phyloP scores from a whole-genome alignment of 2,113 vertebrate species.

The Pachyramphus minor region DNA sequence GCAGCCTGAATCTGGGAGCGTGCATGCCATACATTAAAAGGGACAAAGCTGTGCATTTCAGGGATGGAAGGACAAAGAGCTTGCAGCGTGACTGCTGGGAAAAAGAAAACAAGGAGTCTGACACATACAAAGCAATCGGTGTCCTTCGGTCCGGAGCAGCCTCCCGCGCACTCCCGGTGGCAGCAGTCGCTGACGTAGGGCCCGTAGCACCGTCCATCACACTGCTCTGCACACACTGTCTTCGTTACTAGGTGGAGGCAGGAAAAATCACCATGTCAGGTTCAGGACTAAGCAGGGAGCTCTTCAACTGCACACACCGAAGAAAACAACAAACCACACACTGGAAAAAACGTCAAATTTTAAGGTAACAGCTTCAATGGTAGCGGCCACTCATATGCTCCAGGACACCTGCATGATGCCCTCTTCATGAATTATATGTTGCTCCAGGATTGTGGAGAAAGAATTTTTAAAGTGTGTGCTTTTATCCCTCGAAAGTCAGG shows the following conservation, averaged over 20 bases:
- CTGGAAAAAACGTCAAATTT: not conserved
- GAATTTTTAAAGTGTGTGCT: not conserved
- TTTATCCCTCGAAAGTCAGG: not conserved
- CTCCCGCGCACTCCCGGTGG: constrained; percentile 93
- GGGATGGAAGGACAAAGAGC: not conserved
- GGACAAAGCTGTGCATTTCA: not conserved
- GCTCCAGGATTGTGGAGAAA: not conserved
- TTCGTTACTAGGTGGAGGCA: constrained; percentile 83
- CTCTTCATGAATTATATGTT: not conserved
- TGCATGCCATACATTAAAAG: not conserved
- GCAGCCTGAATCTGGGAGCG: not conserved
- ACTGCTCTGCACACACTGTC: constrained; percentile 95
- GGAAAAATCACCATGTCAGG: not conserved
- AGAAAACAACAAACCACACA: not conserved
- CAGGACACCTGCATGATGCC: accelerated
- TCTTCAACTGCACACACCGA: no score
- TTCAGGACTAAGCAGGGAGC: not conserved
- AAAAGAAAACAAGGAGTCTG: not conserved
- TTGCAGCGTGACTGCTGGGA: not conserved
- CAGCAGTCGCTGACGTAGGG: constrained; percentile 97
- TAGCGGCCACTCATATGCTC: not conserved
- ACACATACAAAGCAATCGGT: constrained; percentile 93
- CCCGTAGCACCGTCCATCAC: constrained; percentile 93
- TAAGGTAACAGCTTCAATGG: not conserved
- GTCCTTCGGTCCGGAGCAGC: constrained; percentile 94